These are phyloP conservation scores for Suillia variegata DNA, from an alignment of 2,888 invertebrate species.

Conservation along the genomic window DNA sequence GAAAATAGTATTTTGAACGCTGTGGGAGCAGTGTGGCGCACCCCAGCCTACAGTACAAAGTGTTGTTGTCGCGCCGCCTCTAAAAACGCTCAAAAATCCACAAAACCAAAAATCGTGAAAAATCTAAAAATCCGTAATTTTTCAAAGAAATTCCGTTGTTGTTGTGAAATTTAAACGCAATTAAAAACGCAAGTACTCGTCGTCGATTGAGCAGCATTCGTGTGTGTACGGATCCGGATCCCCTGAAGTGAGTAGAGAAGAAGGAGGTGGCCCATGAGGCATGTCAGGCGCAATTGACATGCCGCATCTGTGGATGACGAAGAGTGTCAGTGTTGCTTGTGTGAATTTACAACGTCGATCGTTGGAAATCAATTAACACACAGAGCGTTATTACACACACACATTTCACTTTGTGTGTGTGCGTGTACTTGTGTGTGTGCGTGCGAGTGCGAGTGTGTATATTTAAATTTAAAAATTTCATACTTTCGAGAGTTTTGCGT, in stretches of 20 bases:
- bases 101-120: neutral
- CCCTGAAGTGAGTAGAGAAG: no score
- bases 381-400: conserved; percentile 45
- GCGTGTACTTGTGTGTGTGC: conserved; percentile 8
- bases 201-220: no score
- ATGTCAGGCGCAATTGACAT: conserved; percentile 36
- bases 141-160: neutral
- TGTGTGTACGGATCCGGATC: no score
- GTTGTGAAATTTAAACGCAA: neutral
- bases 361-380: conserved; percentile 48
- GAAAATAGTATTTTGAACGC: neutral
- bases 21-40: conserved; percentile 2
- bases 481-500: no score
- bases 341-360: conserved; percentile 23
- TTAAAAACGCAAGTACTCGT: no score
- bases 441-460: conserved; percentile 7
- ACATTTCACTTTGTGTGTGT: neutral
- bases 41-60: neutral
- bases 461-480: neutral
- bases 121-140: neutral
- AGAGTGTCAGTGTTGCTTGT: conserved; percentile 37
- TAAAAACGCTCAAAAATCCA: neutral
- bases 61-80: neutral
- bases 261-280: neutral
- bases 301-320: conserved; percentile 39